Evolutionary conservation across 2,797 vertebrate genomes (phyloP).

Genomic region (Gymnothorax reevesii): DNA sequence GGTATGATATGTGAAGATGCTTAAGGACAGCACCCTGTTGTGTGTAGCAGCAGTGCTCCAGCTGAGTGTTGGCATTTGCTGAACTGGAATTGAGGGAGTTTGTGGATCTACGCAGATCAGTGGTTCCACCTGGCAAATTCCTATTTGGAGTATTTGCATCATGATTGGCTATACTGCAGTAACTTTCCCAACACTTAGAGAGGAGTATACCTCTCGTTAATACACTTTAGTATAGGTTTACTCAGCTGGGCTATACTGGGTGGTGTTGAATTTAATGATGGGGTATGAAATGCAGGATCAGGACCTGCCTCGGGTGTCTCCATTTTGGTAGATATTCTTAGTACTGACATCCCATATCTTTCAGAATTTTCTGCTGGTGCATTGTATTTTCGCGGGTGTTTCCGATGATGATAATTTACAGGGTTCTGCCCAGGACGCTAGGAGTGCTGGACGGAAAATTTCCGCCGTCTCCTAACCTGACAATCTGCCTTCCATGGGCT

Average conservation of each 20-base stretch:
- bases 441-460: too few species aligned
- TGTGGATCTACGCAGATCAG: neutral
- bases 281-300: too few species aligned
- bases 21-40: neutral
- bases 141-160: neutral
- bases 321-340: too few species aligned
- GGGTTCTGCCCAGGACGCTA: neutral
- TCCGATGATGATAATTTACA: neutral
- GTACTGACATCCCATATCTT: neutral
- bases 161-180: too few species aligned
- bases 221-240: too few species aligned
- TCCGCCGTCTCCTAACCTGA: too few species aligned
- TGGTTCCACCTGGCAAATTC: neutral
- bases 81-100: neutral
- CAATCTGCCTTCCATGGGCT: too few species aligned
- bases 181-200: too few species aligned
- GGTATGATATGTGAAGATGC: neutral
- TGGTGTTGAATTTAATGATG: too few species aligned
- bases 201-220: too few species aligned
- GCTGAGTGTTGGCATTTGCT: neutral
- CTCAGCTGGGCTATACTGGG: too few species aligned
- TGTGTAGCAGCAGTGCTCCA: neutral
- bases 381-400: neutral
- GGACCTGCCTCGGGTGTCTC: too few species aligned
- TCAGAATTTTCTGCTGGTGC: neutral